Evolutionary conservation across 2,113 vertebrate genomes (phyloP).

Genomic region (Hippocampus zosterae): DNA sequence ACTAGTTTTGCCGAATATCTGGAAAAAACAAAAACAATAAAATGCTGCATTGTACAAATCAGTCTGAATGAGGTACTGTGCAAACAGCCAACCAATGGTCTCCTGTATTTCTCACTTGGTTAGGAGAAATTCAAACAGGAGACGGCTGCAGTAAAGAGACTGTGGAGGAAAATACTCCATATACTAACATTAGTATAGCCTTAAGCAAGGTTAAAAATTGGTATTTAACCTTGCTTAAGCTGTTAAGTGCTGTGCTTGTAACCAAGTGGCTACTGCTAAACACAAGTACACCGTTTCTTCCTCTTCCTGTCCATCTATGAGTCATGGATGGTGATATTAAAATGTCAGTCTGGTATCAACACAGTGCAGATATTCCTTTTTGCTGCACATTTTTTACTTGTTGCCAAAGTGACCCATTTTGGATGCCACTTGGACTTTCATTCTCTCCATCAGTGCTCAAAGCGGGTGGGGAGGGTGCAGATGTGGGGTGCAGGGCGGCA

Average conservation of each 20-base stretch:
- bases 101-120: not conserved
- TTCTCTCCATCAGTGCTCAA: conserved; percentile 4
- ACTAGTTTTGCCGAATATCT: not conserved
- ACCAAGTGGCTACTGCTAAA: conserved; percentile 32
- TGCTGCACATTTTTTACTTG: conserved; percentile 10
- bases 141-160: not conserved
- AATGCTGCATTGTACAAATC: not conserved
- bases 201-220: too few relatives aligned
- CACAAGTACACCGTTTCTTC: conserved; percentile 31
- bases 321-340: conserved; percentile 30
- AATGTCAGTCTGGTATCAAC: conserved; percentile 12
- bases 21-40: not conserved
- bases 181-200: not conserved
- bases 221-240: not conserved
- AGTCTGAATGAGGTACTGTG: not conserved
- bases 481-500: not conserved
- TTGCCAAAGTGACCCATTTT: conserved; percentile 26
- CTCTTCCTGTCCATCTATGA: conserved; percentile 30
- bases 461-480: not conserved
- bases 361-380: conserved; percentile 1
- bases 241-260: conserved; percentile 20
- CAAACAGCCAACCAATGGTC: not conserved
- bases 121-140: not conserved
- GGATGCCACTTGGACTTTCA: conserved; percentile 16
- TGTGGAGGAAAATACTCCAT: not conserved